Conservation (phyloP, 2,888 invertebrate species). For the Drosophila subsilvestris region DNA sequence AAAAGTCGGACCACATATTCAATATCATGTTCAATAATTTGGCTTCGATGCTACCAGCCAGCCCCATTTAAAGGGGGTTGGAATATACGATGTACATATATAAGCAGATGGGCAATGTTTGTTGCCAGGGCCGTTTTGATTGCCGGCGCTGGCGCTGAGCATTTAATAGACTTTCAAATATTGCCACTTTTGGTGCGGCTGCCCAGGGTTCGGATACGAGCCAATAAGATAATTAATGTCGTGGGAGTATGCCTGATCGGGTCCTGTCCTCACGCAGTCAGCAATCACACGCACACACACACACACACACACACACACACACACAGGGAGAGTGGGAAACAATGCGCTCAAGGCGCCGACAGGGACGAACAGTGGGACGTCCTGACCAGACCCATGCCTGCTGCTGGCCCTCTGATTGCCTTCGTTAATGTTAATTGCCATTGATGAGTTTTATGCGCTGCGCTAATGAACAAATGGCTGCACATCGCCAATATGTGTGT, state of each 20-base stretch:
- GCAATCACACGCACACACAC: constrained; percentile 6
- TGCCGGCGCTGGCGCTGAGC: constrained; percentile 41
- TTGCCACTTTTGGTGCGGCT: constrained; percentile 64
- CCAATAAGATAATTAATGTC: constrained; percentile 73
- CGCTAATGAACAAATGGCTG: constrained; percentile 77
- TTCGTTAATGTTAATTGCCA: constrained; percentile 79
- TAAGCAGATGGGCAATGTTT: constrained; percentile 45
- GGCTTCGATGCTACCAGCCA: constrained; percentile 26
- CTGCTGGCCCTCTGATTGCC: constrained; percentile 65
- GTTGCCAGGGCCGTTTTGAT: constrained; percentile 50
- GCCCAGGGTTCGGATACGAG: constrained; percentile 26
- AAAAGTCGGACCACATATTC: constrained; percentile 54
- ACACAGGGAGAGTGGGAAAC: constrained; percentile 1
- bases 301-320: constrained; percentile 11
- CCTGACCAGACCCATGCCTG: background rate
- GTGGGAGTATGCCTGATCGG: constrained; percentile 46
- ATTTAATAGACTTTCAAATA: constrained; percentile 77
- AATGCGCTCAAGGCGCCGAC: constrained; percentile 52
- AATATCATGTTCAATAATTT: constrained; percentile 76
- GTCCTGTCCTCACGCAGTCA: constrained; percentile 10
- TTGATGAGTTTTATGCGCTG: constrained; percentile 78
- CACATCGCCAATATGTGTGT: constrained; percentile 63
- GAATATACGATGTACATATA: constrained; percentile 13
- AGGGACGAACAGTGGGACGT: constrained; percentile 24
- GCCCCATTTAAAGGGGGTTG: background rate